These are phyloP conservation scores for Tyto alba DNA, from an alignment of 2,113 vertebrate species.

Conservation along the genomic window DNA sequence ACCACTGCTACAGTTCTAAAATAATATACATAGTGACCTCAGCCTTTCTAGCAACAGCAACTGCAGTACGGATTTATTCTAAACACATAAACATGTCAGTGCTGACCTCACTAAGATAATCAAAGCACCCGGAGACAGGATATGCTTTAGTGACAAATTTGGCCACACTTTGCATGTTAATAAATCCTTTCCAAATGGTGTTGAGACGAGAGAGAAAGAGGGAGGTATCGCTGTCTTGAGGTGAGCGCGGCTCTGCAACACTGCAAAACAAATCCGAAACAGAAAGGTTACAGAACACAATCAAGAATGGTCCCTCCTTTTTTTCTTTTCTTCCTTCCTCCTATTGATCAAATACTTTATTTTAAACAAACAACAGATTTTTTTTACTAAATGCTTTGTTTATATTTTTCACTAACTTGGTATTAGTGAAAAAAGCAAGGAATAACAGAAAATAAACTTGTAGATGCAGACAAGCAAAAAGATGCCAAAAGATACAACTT, in stretches of 20 bases:
- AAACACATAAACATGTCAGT: not conserved
- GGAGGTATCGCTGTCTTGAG: conserved; percentile 79
- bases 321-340: not conserved
- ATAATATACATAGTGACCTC: not conserved
- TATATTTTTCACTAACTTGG: not conserved
- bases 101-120: conserved; percentile 89
- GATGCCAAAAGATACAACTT: not conserved
- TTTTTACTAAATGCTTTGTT: not conserved
- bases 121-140: conserved; percentile 89
- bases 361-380: not conserved
- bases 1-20: not conserved
- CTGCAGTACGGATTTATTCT: not conserved
- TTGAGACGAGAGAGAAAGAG: conserved; percentile 86
- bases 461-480: not conserved
- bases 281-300: not conserved
- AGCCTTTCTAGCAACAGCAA: not conserved
- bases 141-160: conserved; percentile 97
- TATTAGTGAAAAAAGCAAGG: not conserved
- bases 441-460: not conserved
- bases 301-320: not conserved
- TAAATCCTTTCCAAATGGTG: conserved; percentile 94
- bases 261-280: conserved; percentile 72
- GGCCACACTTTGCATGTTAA: conserved; percentile 95
- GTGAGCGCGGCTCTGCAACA: conserved; percentile 69
- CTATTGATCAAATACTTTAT: not conserved